phyloP scores from a whole-genome alignment of 2,113 vertebrate species.

The Ammodytes marinus region DNA sequence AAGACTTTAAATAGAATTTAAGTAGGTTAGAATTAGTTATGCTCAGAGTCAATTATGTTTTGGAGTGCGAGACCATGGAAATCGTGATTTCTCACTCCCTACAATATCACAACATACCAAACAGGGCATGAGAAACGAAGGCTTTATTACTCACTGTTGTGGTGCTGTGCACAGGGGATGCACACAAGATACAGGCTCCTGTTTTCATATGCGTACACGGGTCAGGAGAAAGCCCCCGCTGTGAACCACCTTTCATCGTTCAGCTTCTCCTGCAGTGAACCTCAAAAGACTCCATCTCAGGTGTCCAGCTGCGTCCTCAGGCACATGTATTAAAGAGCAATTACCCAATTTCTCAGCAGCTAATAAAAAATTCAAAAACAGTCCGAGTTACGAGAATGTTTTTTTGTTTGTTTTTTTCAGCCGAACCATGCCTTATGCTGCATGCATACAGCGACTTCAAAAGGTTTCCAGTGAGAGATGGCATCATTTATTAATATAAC shows the following conservation, averaged over 20 bases:
- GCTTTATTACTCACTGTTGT: constrained; percentile 18
- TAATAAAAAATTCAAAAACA: constrained; percentile 43
- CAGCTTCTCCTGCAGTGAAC: constrained; percentile 45
- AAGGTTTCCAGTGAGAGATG: constrained; percentile 41
- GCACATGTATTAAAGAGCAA: constrained; percentile 63
- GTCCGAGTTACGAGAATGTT: too few relatives aligned
- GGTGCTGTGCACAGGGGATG: constrained; percentile 14
- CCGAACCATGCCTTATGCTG: neutral
- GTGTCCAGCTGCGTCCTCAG: constrained; percentile 72
- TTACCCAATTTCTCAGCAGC: constrained; percentile 63
- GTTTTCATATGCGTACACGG: constrained; percentile 38
- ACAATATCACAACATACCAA: constrained; percentile 7
- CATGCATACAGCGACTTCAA: constrained; percentile 25
- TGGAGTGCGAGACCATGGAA: neutral
- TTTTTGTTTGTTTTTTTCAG: neutral
- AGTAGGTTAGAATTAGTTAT: neutral
- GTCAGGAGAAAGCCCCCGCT: constrained; percentile 41
- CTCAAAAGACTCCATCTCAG: constrained; percentile 56
- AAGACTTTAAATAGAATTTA: constrained; percentile 19
- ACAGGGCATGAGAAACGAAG: constrained; percentile 27
- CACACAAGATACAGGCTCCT: constrained; percentile 33
- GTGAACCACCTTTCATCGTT: constrained; percentile 50
- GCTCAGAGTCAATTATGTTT: neutral
- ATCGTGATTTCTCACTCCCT: neutral
- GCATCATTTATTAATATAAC: constrained; percentile 62